phyloP scores from a whole-genome alignment of 2,797 vertebrate genomes.

The Amblyraja radiata region DNA sequence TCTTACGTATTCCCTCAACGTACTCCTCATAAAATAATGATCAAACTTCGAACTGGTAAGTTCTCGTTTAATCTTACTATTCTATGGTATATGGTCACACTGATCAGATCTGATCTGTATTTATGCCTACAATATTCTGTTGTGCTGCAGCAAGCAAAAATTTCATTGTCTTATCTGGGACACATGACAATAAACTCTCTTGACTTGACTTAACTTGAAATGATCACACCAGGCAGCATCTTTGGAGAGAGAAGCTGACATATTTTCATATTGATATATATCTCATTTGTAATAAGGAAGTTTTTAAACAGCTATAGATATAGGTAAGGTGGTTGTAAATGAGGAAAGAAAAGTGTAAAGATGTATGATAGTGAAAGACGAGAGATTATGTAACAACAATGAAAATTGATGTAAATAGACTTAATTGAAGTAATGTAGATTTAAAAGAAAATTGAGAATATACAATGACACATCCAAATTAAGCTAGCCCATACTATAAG shows the following conservation, averaged over 20 bases:
- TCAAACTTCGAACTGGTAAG: no score
- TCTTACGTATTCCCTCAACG: no score
- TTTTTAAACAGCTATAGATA: background rate
- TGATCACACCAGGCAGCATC: background rate
- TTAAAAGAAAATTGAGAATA: background rate
- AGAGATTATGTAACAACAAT: background rate
- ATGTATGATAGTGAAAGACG: background rate
- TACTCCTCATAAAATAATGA: no score
- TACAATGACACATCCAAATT: background rate
- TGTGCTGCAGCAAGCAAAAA: no score
- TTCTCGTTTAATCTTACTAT: no score
- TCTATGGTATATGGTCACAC: no score
- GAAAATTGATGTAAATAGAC: no score
- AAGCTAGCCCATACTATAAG: background rate
- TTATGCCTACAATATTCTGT: no score
- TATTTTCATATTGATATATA: background rate
- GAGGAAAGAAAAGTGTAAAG: background rate
- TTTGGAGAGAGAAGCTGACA: background rate
- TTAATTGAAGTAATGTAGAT: background rate
- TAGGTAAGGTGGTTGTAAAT: background rate
- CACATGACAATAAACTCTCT: no score
- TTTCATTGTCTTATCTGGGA: no score
- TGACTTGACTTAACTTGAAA: no score
- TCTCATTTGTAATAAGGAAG: background rate
- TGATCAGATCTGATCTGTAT: no score